Base-by-base conservation (phyloP, 2,888 invertebrate genomes). In the Melinaea menophilus region DNA sequence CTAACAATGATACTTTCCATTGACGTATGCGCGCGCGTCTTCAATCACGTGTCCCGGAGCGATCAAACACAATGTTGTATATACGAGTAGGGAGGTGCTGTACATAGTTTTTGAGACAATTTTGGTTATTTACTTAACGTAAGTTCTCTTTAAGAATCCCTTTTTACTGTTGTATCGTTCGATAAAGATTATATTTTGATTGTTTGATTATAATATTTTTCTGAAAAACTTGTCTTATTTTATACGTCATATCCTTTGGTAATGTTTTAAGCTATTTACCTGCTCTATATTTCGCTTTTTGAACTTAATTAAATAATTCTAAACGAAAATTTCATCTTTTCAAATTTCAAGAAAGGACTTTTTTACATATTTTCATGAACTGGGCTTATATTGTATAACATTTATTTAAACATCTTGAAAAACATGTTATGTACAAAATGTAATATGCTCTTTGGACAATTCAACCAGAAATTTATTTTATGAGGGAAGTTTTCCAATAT, bases 181-280 rank as follows among this genome's bases (percentile, higher is more conserved):
- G 82, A 85, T 85, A 84, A 87, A 86, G 82, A 84, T 85, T 86
- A 86, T 80, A 86, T 88, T 88, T 88, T 87, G 83, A 87, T 88
- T 88, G 89, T 88, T 87, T 88, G 76, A 77, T 79, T 81, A 88
- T 84, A 88, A 88, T 89, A 90, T 89, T 89, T 88, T 88, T 80
- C 79, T 77, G 82, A 81, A 82, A 84, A 85, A 72, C 62, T 57
- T 55, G 67, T 75, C 72, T 77, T 64, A 63, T 71, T 70, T 67
- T 34, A 54, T 56, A 55, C 47, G 35, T 37, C 31, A 4, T n/a
- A 31, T 13, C n/a, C 46, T 47, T n/a, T 2, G 3, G 3, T 46
- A 31, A 7, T 13, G 48, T n/a, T 48, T 47, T 2, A 5, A 37
- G 4, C 37, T 22, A 22, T 2, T 13, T 47, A 12, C 47, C 12